Conservation (phyloP, 2,888 invertebrate genomes). For the Parnassius mnemosyne region DNA sequence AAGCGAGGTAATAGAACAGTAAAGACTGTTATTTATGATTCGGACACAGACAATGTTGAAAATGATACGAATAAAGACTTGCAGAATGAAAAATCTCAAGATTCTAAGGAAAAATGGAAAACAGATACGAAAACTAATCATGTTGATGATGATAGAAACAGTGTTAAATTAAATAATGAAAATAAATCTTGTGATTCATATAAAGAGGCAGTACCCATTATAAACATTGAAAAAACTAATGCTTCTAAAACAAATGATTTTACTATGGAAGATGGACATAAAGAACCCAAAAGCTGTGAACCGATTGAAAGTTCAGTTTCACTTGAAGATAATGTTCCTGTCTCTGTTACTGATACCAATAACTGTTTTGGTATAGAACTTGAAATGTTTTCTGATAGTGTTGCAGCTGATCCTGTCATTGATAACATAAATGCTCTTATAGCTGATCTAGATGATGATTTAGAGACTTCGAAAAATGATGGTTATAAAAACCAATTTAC, state of each 20-base stretch:
- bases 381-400: slow-evolving; percentile 62
- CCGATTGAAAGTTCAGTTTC: background rate
- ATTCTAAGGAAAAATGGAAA: slow-evolving; percentile 9
- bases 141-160: slow-evolving; percentile 1
- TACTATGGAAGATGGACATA: background rate
- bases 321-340: slow-evolving; percentile 15
- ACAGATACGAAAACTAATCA: background rate
- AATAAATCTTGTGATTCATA: background rate
- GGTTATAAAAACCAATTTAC: slow-evolving; percentile 44
- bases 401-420: slow-evolving; percentile 54
- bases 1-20: slow-evolving; percentile 28
- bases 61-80: slow-evolving; percentile 14
- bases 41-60: slow-evolving; percentile 48
- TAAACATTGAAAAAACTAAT: background rate
- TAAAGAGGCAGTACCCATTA: background rate
- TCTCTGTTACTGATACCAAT: slow-evolving; percentile 31
- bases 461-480: slow-evolving; percentile 44
- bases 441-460: slow-evolving; percentile 60
- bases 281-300: background rate
- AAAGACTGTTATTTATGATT: slow-evolving; percentile 46
- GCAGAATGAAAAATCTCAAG: slow-evolving; percentile 5
- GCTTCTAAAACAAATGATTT: background rate
- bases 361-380: slow-evolving; percentile 53
- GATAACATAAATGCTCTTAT: slow-evolving; percentile 65
- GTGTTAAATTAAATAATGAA: background rate